Conservation (phyloP, 2,888 invertebrate genomes). For the Cacoxenus indagator region DNA sequence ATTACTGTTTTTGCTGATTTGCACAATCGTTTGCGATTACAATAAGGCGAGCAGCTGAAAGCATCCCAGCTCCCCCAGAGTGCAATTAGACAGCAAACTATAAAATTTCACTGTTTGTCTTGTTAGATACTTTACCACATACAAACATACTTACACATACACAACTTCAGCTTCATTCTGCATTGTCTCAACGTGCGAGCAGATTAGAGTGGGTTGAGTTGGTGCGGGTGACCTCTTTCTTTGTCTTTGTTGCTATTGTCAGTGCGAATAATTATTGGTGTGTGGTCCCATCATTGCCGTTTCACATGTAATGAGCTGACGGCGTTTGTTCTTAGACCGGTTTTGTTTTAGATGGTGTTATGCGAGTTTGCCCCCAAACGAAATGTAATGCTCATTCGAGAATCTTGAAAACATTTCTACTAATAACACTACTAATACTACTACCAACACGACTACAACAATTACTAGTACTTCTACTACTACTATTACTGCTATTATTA, state of each 20-base stretch:
- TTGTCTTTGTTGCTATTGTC: background rate
- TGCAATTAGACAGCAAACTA: constrained; percentile 66
- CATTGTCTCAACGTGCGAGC: constrained; percentile 14
- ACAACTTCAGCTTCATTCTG: constrained; percentile 15
- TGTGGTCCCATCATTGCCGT: constrained; percentile 34
- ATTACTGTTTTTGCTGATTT: constrained; percentile 56
- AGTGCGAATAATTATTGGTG: constrained; percentile 56
- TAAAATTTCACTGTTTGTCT: constrained; percentile 66
- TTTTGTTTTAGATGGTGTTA: constrained; percentile 29
- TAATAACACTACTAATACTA: too few relatives aligned
- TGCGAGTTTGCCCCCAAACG: too few relatives aligned
- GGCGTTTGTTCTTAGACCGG: constrained; percentile 34
- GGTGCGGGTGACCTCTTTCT: background rate
- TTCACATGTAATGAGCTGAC: constrained; percentile 50
- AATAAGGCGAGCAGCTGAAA: constrained; percentile 32
- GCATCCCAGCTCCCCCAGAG: constrained; percentile 57
- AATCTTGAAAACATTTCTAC: too few relatives aligned
- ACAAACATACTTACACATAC: background rate
- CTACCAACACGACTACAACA: too few relatives aligned
- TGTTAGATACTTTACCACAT: constrained; percentile 53
- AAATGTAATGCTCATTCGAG: too few relatives aligned
- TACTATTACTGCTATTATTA: too few relatives aligned
- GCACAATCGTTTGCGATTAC: constrained; percentile 64
- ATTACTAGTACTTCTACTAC: too few relatives aligned
- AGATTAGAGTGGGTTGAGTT: background rate